Percentiles rank a stretch among this genome's conserved stretches.
phyloP scores from a whole-genome alignment of 2,888 invertebrate genomes.

The Melipona bicolor region DNA sequence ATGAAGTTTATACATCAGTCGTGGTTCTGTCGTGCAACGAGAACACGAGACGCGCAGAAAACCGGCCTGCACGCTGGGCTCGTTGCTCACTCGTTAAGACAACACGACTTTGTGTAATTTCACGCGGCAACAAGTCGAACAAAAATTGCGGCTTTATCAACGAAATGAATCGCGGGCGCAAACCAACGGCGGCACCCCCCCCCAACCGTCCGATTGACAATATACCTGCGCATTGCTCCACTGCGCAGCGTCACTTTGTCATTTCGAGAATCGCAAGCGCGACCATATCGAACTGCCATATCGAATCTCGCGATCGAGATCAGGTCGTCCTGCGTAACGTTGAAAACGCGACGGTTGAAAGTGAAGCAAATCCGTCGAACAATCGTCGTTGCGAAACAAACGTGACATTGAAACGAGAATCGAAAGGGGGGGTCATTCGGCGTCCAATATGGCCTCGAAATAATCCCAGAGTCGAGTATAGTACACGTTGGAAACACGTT shows the following conservation, averaged over 20 bases:
- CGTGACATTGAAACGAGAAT: neutral
- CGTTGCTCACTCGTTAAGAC: slow-evolving; percentile 54
- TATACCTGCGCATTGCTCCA: neutral
- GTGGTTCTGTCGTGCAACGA: slow-evolving; percentile 42
- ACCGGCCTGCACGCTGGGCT: slow-evolving; percentile 53
- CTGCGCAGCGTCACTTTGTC: slow-evolving; percentile 14
- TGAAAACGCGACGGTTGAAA: slow-evolving; percentile 1
- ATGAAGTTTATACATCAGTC: slow-evolving; percentile 54
- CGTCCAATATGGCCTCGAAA: neutral
- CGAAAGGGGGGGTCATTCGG: neutral
- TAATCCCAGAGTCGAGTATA: neutral
- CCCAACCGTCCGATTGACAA: neutral
- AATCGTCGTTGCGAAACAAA: neutral
- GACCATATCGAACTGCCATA: slow-evolving; percentile 23
- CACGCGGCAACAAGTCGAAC: neutral
- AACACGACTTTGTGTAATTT: slow-evolving; percentile 38
- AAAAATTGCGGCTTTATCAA: neutral
- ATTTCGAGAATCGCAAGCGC: slow-evolving; percentile 19
- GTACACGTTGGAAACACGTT: neutral
- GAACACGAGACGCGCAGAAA: slow-evolving; percentile 52
- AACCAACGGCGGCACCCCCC: too few species aligned
- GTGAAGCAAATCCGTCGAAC: slow-evolving; percentile 4
- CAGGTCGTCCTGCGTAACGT: neutral
- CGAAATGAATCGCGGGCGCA: neutral
- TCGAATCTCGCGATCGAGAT: slow-evolving; percentile 15